A percentile compares a stretch with the other conserved stretches of the same genome.
Conservation (phyloP, 2,888 invertebrate species). For the Aleiodes leptofemur region DNA sequence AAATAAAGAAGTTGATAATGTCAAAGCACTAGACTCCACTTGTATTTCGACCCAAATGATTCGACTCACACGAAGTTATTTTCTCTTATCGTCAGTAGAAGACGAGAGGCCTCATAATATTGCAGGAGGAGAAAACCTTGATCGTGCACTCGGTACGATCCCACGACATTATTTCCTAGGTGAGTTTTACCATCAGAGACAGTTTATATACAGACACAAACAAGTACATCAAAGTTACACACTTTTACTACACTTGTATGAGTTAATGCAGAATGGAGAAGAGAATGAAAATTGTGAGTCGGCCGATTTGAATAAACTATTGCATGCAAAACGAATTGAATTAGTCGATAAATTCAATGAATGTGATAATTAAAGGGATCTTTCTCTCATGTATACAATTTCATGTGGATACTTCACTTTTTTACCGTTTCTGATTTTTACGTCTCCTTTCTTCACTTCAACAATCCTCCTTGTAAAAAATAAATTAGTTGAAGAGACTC, state of each 20-base stretch:
- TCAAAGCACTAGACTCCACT: conserved; percentile 26
- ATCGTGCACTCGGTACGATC: conserved; percentile 60
- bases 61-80: conserved; percentile 51
- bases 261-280: background rate
- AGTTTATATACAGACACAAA: conserved; percentile 42
- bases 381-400: too few relatives aligned
- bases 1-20: conserved; percentile 17
- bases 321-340: conserved; percentile 7
- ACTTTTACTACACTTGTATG: conserved; percentile 25
- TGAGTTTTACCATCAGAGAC: conserved; percentile 52
- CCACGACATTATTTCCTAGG: conserved; percentile 65
- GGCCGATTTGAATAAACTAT: conserved; percentile 64
- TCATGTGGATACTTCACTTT: too few relatives aligned
- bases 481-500: too few relatives aligned
- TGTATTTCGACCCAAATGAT: conserved; percentile 56
- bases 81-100: conserved; percentile 49
- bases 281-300: conserved; percentile 45
- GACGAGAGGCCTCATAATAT: conserved; percentile 30
- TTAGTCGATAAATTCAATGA: too few relatives aligned
- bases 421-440: too few relatives aligned
- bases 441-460: too few relatives aligned
- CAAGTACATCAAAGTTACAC: conserved; percentile 39
- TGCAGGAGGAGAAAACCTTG: conserved; percentile 56
- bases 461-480: too few relatives aligned
- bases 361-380: too few relatives aligned